Evolutionary conservation across 2,797 vertebrate species (phyloP).

Genomic region (Neostethus bicornis): DNA sequence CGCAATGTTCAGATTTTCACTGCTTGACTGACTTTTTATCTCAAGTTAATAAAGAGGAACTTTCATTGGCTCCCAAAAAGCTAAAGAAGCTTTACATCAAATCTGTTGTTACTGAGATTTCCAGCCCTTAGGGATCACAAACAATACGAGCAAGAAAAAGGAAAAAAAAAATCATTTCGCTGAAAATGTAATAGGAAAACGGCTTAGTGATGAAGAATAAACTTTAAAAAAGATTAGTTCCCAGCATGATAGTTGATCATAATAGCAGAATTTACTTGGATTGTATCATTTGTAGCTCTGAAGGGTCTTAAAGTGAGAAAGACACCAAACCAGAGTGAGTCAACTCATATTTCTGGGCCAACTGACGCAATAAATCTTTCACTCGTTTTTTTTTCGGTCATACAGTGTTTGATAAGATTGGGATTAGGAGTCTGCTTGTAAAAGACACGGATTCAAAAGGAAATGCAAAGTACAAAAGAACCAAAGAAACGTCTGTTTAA

Average conservation of each 20-base stretch:
- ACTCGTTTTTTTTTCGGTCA: not conserved
- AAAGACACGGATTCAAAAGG: not conserved
- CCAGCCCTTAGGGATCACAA: constrained; percentile 1
- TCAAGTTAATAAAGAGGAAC: constrained; percentile 13
- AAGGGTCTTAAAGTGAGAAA: not conserved
- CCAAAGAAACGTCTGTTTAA: not conserved
- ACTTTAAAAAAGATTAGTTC: constrained; percentile 21
- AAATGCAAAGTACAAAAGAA: not conserved
- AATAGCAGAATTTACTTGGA: constrained; percentile 14
- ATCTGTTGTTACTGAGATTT: not conserved
- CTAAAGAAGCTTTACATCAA: constrained; percentile 6
- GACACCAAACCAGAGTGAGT: not conserved
- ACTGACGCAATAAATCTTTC: not conserved
- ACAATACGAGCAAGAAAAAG: constrained; percentile 11
- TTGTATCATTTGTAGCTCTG: constrained; percentile 2
- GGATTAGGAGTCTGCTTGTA: not conserved
- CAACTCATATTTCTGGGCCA: not conserved
- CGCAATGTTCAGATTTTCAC: constrained; percentile 6
- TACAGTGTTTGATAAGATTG: not conserved
- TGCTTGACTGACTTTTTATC: constrained; percentile 22
- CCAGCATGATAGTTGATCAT: constrained; percentile 12
- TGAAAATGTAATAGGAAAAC: constrained; percentile 15
- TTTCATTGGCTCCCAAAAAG: constrained; percentile 3
- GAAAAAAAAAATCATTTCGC: not conserved
- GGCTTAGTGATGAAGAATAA: constrained; percentile 11